phyloP scores from a whole-genome alignment of 2,113 vertebrate genomes.

The Sturnus vulgaris region DNA sequence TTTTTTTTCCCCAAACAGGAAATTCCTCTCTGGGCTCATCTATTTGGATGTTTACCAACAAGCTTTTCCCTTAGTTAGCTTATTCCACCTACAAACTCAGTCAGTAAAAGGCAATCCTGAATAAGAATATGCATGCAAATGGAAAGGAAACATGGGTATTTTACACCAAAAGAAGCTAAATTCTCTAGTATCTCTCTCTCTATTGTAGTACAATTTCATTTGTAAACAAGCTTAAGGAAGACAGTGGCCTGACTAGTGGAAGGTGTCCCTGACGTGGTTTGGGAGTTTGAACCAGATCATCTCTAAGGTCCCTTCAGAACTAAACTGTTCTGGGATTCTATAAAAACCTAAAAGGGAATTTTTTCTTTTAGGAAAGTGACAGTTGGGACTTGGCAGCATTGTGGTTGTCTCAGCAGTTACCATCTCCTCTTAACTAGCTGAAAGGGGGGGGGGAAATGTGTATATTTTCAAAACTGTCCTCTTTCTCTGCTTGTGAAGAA shows the following conservation, averaged over 20 bases:
- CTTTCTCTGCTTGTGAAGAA: background rate
- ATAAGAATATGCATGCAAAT: background rate
- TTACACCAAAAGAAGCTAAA: background rate
- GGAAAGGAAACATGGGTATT: background rate
- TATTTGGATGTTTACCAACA: constrained; percentile 29
- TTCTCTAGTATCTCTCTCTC: background rate
- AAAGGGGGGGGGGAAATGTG: background rate
- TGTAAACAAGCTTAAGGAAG: background rate
- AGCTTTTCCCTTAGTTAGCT: background rate
- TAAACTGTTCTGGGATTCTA: background rate
- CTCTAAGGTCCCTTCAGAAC: background rate
- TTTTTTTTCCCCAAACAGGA: background rate
- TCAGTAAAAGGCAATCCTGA: background rate
- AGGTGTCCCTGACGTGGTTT: background rate
- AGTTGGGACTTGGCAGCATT: background rate
- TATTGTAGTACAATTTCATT: background rate
- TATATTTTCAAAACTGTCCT: background rate
- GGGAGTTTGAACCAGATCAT: background rate
- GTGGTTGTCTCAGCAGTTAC: background rate
- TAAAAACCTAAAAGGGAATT: background rate
- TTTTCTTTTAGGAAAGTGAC: background rate
- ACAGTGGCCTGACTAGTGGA: background rate
- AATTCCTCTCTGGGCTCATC: background rate
- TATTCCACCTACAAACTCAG: constrained; percentile 26
- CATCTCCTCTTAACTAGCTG: background rate